Conservation (phyloP, 1,140 invertebrate species). For the Apis mellifera region DNA sequence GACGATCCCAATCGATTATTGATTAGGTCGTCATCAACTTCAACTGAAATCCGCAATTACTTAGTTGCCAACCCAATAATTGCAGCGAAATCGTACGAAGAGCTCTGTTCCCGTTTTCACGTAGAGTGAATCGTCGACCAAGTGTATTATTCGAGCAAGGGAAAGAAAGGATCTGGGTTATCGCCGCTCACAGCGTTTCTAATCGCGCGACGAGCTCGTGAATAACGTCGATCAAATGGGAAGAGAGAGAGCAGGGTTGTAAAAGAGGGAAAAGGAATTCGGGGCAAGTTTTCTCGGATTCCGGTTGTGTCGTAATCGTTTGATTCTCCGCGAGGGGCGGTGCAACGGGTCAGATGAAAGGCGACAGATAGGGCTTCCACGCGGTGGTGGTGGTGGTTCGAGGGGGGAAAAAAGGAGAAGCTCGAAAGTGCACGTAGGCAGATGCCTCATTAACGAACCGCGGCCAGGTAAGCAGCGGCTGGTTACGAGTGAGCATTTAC, state of each 20-base stretch:
- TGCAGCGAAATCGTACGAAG: slow-evolving; percentile 48
- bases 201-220: neutral
- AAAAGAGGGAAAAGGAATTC: slow-evolving; percentile 23
- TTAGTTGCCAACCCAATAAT: too few species aligned
- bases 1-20: too few species aligned
- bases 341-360: slow-evolving; percentile 60
- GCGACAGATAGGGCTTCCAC: slow-evolving; percentile 50
- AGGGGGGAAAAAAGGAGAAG: slow-evolving; percentile 15
- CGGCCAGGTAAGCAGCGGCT: slow-evolving; percentile 49
- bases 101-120: neutral
- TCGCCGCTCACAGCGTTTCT: too few species aligned
- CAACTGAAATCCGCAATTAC: too few species aligned
- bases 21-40: too few species aligned
- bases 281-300: slow-evolving; percentile 32
- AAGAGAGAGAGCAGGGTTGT: neutral
- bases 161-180: too few species aligned
- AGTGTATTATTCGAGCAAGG: too few species aligned
- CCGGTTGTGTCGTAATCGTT: slow-evolving; percentile 61
- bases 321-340: slow-evolving; percentile 55
- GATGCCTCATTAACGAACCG: slow-evolving; percentile 53
- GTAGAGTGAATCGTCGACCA: too few species aligned
- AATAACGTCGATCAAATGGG: neutral
- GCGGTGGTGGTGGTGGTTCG: neutral
- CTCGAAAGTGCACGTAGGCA: slow-evolving; percentile 51
- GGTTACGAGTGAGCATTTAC: slow-evolving; percentile 49